Base-by-base conservation (phyloP, 2,113 vertebrate species). In the Sander lucioperca region DNA sequence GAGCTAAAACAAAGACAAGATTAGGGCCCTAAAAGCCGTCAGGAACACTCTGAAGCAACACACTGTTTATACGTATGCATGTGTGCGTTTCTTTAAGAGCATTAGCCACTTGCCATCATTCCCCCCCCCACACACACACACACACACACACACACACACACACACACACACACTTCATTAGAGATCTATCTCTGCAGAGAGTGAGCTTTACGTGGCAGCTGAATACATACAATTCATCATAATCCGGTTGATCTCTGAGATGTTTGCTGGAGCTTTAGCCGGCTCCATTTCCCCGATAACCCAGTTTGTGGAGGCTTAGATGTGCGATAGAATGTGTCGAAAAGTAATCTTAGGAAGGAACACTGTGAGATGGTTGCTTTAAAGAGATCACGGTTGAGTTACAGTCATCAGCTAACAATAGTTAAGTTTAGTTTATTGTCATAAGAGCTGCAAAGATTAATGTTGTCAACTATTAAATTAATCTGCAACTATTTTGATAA, bases 171-270 rank as follows among this genome's bases (percentile, higher is more conserved):
- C n/a, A 58, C 86, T 85, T 87, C 83, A 87, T 89, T 82, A 82
- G 50, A 86, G 65, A 47, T 63, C 57, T 43, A 1, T 64, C 76
- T 86, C 88, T 79, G 74, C 73, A 51, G 76, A 84, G 82, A 66
- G 25, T 14, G n/a, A 72, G 89, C 77, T 84, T 69, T 70, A 66
- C 18, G 56, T 80, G 74, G 88, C 87, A 75, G 89, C 84, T 89
- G 89, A 90, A 87, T 75, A 86, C 82, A 91, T 80, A 86, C 75
- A 81, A 10, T 75, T 89, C 64, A 84, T 82, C 89, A 84, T 86
- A 91, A 95, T 87, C 85, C 93, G 73, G 78, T 84, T 82, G 80
- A 92, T 93, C 86, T 87, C 62, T 9, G 79, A 75, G 75, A 81
- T 89, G 87, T 91, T 92, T 89, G 88, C 76, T 36, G 11, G 13